Conservation (phyloP, 2,113 vertebrate species). For the Microcebus murinus region DNA sequence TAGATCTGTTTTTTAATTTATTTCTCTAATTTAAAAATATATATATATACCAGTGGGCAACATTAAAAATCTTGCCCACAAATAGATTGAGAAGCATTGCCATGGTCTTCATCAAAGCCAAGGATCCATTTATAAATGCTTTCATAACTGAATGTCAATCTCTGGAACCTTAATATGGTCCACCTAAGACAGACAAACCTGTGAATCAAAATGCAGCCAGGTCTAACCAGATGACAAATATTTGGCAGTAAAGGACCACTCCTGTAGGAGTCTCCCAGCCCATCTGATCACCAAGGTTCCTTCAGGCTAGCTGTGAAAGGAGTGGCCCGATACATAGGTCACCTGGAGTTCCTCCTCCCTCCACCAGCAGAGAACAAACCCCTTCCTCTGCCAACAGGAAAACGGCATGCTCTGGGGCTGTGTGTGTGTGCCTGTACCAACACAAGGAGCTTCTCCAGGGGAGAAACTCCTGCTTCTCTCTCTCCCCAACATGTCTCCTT, state of each 20-base stretch:
- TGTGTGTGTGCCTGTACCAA: background rate
- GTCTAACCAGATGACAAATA: constrained; percentile 5
- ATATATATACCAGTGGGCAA: background rate
- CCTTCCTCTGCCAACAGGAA: background rate
- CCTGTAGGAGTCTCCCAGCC: no score
- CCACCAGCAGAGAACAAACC: background rate
- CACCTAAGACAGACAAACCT: background rate
- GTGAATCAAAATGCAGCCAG: background rate
- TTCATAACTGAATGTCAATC: background rate
- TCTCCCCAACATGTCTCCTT: background rate
- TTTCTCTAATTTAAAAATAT: background rate
- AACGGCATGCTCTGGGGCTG: no score
- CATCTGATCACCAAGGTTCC: background rate
- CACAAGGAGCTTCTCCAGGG: background rate
- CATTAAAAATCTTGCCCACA: background rate
- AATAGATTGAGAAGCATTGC: background rate
- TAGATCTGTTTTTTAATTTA: background rate
- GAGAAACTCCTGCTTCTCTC: background rate
- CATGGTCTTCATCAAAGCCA: background rate
- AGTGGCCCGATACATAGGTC: background rate
- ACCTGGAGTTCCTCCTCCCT: background rate
- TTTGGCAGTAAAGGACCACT: background rate
- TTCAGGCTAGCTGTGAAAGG: background rate
- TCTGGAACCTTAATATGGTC: background rate
- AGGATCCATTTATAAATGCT: background rate